phyloP scores from a whole-genome alignment of 2,113 vertebrate genomes.

The Pseudonaja textilis region DNA sequence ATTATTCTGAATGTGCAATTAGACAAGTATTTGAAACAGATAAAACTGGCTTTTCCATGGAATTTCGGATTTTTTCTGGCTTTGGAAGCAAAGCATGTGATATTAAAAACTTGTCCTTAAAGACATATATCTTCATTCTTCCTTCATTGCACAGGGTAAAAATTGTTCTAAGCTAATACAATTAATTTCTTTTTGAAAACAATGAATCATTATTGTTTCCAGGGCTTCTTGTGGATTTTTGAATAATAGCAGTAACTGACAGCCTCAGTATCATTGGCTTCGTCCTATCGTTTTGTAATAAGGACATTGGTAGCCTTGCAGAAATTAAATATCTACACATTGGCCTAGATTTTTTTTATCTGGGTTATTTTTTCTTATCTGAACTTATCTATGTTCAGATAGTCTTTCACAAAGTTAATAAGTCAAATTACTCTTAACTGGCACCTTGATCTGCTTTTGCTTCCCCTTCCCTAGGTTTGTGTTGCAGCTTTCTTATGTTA shows the following conservation, averaged over 20 bases:
- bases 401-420: background rate
- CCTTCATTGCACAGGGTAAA: slow-evolving; percentile 7
- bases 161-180: background rate
- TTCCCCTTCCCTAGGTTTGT: slow-evolving; percentile 13
- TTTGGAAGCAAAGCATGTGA: slow-evolving; percentile 6
- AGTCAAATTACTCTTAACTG: slow-evolving; percentile 18
- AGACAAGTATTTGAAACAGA: slow-evolving; percentile 18
- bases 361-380: background rate
- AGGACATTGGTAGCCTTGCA: slow-evolving; percentile 8
- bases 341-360: background rate
- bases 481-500: slow-evolving; percentile 19
- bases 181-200: background rate
- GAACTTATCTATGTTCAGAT: background rate
- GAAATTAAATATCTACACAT: background rate
- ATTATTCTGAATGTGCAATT: slow-evolving; percentile 31
- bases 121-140: background rate
- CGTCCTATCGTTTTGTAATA: background rate
- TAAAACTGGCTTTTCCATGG: slow-evolving; percentile 23
- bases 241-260: background rate
- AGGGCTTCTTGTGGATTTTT: background rate
- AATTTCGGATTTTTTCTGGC: background rate
- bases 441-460: slow-evolving; percentile 15
- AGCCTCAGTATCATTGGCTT: background rate
- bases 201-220: background rate
- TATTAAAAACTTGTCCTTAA: background rate